Evolutionary conservation across 2,888 invertebrate genomes (phyloP).

Genomic region (Autographa pulchrina): DNA sequence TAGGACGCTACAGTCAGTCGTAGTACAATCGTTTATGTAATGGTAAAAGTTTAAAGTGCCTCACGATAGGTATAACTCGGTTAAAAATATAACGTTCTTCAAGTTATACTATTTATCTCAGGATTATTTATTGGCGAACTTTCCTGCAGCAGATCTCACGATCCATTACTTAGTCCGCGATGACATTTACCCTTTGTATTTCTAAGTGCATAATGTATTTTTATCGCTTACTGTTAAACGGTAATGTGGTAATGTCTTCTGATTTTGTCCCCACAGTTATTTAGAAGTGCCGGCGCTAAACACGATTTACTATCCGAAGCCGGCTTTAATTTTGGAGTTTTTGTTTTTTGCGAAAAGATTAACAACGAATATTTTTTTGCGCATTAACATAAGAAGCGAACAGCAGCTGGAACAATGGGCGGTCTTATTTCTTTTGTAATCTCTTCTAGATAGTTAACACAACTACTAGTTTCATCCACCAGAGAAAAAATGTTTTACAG

Average conservation of each 20-base stretch:
- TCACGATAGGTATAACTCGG: background rate
- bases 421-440: background rate
- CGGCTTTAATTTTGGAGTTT: background rate
- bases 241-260: slow-evolving; percentile 56
- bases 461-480: slow-evolving; percentile 1
- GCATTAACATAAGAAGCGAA: background rate
- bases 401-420: background rate
- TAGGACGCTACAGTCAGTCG: no score
- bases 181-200: slow-evolving; percentile 60
- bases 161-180: slow-evolving; percentile 48
- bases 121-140: slow-evolving; percentile 1
- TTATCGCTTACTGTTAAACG: slow-evolving; percentile 43
- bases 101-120: background rate
- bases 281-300: slow-evolving; percentile 37
- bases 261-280: slow-evolving; percentile 57
- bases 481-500: background rate
- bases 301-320: slow-evolving; percentile 24
- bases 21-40: no score
- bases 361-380: background rate
- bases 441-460: background rate
- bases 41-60: no score
- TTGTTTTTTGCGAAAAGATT: background rate
- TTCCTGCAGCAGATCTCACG: slow-evolving; percentile 25
- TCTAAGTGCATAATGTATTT: slow-evolving; percentile 49
- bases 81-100: background rate